Percentiles rank a stretch among this genome's conserved stretches.
Conservation (phyloP, 1,140 invertebrate species). For the Ceratosolen fusciceps region DNA sequence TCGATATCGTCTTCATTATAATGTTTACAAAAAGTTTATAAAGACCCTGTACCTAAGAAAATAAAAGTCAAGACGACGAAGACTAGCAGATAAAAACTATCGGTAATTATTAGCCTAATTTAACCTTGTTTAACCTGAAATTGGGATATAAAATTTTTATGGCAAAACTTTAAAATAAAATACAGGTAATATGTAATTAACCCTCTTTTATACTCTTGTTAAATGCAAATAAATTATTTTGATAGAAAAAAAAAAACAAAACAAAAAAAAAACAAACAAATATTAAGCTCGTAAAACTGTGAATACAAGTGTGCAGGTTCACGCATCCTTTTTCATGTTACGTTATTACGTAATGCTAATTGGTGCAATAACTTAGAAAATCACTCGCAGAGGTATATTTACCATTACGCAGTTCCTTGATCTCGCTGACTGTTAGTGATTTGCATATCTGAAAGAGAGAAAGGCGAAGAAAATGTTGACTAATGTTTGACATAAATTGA, state of each 20-base stretch:
- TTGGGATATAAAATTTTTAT: not conserved
- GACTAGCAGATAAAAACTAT: not conserved
- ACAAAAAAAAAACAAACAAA: too few relatives aligned
- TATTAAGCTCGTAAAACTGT: too few relatives aligned
- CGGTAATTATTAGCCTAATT: not conserved
- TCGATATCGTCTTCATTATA: too few relatives aligned
- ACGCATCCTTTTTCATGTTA: not conserved
- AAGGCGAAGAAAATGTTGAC: constrained; percentile 14
- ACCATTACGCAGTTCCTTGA: constrained; percentile 40
- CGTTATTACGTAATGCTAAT: constrained; percentile 28
- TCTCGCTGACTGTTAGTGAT: constrained; percentile 27
- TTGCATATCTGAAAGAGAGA: constrained; percentile 34
- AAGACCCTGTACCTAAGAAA: too few relatives aligned
- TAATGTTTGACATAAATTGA: constrained; percentile 1
- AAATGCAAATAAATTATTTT: not conserved
- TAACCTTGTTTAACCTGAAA: too few relatives aligned
- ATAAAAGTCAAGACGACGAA: too few relatives aligned
- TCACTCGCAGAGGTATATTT: constrained; percentile 18
- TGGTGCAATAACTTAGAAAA: constrained; percentile 34
- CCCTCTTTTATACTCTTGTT: not conserved
- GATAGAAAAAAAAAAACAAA: not conserved
- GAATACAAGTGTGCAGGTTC: not conserved
- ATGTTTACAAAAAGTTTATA: too few relatives aligned
- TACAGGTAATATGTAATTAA: not conserved
- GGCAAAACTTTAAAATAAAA: not conserved